A percentile compares a stretch with the other conserved stretches of the same genome.
Evolutionary conservation across 2,113 vertebrate species (phyloP).

Genomic region (Lonchura striata): DNA sequence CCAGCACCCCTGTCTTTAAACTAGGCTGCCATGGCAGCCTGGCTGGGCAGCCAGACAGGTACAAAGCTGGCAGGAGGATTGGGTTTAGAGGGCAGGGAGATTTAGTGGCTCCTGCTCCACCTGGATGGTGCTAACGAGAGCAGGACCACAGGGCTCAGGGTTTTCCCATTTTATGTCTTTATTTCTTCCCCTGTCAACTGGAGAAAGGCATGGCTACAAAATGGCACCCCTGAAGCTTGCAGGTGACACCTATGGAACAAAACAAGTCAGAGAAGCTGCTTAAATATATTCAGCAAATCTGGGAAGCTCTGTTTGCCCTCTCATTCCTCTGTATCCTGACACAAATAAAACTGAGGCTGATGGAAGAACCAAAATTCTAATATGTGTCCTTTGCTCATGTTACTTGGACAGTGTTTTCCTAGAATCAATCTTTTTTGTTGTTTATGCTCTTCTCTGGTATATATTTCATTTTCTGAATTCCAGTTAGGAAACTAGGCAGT

Average conservation of each 20-base stretch:
- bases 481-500: constrained; percentile 46
- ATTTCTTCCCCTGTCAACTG: background rate
- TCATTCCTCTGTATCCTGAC: background rate
- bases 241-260: background rate
- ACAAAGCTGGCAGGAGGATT: background rate
- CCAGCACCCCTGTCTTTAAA: background rate
- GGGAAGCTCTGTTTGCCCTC: background rate
- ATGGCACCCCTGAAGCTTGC: background rate
- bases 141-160: background rate
- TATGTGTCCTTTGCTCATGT: background rate
- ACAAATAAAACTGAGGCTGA: background rate
- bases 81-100: background rate
- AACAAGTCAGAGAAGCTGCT: background rate
- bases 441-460: background rate
- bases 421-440: background rate
- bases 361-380: background rate
- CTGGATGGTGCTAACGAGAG: background rate
- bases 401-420: background rate
- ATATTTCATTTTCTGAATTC: constrained; percentile 11
- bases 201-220: background rate
- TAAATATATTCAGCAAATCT: background rate
- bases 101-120: background rate
- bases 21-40: background rate
- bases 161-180: background rate
- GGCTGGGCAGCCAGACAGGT: background rate